Evolutionary conservation across 2,888 invertebrate genomes (phyloP).

Genomic region (Phlogophora meticulosa): DNA sequence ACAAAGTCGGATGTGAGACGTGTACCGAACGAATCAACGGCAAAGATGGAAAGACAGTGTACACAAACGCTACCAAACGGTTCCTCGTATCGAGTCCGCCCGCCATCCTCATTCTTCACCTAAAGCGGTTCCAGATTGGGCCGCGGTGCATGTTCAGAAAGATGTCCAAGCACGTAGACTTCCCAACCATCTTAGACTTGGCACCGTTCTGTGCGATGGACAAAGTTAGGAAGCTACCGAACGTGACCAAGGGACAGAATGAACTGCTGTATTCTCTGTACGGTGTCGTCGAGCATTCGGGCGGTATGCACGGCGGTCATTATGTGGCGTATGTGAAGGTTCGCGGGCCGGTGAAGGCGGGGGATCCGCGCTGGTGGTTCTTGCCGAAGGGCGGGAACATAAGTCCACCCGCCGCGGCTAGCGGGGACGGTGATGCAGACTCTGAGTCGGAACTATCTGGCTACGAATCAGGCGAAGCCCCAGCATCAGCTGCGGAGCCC

Average conservation of each 20-base stretch:
- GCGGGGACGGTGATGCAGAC: conserved; percentile 88
- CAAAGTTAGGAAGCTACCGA: conserved; percentile 92
- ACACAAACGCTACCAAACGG: conserved; percentile 96
- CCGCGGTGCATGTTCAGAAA: conserved; percentile 94
- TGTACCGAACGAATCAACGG: conserved; percentile 95
- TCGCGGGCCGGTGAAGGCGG: conserved; percentile 91
- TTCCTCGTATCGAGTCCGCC: conserved; percentile 97
- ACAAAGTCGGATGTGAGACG: conserved; percentile 97
- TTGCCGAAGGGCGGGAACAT: conserved; percentile 92
- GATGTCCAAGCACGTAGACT: conserved; percentile 96
- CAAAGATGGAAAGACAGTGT: conserved; percentile 93
- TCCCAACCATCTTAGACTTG: conserved; percentile 96
- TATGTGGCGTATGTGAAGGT: conserved; percentile 99
- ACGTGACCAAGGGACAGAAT: conserved; percentile 92
- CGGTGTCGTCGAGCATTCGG: conserved; percentile 98
- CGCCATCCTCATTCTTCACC: conserved; percentile 97
- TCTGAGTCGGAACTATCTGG: conserved; percentile 91
- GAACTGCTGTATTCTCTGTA: conserved; percentile 96
- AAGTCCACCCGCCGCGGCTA: conserved; percentile 84
- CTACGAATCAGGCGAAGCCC: conserved; percentile 90
- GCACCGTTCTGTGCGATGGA: conserved; percentile 97
- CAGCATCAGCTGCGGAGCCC: conserved; percentile 75
- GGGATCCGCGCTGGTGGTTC: conserved; percentile 94
- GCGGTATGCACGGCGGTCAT: conserved; percentile 95
- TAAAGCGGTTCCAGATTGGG: conserved; percentile 98